These are phyloP conservation scores for Gorsachius goisagi DNA, from an alignment of 2,113 vertebrate genomes.

Conservation along the genomic window DNA sequence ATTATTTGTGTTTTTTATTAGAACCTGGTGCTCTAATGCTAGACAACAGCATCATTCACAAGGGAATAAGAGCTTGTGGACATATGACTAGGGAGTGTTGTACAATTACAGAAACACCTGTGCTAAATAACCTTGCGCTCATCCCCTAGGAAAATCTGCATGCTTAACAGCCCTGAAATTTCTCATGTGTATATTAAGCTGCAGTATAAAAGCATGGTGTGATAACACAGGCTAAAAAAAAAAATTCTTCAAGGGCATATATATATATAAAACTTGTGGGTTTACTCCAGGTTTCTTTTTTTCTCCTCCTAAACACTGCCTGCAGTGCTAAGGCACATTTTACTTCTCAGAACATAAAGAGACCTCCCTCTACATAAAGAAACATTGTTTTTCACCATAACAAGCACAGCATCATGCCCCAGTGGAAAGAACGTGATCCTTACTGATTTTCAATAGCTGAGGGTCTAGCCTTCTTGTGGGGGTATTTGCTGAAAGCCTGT, in stretches of 20 bases:
- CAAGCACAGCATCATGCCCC: neutral
- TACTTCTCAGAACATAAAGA: neutral
- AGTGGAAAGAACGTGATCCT: neutral
- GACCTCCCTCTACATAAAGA: neutral
- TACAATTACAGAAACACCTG: constrained; percentile 56
- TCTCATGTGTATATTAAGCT: constrained; percentile 5
- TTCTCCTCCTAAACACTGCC: neutral
- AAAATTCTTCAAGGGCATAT: neutral
- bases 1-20: constrained; percentile 18
- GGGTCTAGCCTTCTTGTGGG: neutral
- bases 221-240: neutral
- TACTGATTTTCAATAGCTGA: neutral
- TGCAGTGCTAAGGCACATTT: neutral
- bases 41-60: constrained; percentile 5
- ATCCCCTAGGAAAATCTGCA: constrained; percentile 44
- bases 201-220: neutral
- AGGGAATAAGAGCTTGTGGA: constrained; percentile 38
- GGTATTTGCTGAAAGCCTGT: neutral
- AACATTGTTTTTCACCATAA: neutral
- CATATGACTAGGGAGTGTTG: neutral
- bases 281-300: neutral
- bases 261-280: neutral
- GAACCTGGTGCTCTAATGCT: neutral
- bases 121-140: constrained; percentile 35
- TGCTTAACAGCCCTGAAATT: constrained; percentile 18